Conservation (phyloP, 2,113 vertebrate genomes). For the Cyanistes caeruleus region DNA sequence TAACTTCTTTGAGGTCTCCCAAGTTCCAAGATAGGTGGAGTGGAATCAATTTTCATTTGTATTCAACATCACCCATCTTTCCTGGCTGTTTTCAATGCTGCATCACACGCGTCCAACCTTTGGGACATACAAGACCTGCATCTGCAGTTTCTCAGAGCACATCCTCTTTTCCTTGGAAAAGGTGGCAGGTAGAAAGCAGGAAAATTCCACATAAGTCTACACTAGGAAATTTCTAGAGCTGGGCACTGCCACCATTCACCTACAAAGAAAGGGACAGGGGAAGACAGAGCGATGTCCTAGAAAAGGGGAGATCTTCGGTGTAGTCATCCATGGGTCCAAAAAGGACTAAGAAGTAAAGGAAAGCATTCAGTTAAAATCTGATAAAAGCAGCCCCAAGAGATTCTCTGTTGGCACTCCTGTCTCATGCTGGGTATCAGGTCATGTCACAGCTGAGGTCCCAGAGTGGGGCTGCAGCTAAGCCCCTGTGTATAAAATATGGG, state of each 20-base stretch:
- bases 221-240: neutral
- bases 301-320: neutral
- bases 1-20: neutral
- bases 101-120: neutral
- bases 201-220: neutral
- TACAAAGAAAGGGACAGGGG: neutral
- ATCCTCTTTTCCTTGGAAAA: neutral
- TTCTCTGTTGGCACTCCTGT: neutral
- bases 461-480: neutral
- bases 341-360: neutral
- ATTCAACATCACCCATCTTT: neutral
- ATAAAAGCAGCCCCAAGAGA: neutral
- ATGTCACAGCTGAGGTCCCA: neutral
- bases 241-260: neutral
- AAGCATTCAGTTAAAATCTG: neutral
- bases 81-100: neutral
- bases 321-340: neutral
- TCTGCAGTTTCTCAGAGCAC: neutral
- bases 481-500: neutral
- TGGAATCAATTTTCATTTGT: neutral
- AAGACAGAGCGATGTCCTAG: accelerated
- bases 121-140: neutral
- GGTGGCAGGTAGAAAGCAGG: neutral
- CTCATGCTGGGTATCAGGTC: neutral
- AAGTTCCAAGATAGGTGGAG: neutral